phyloP scores from a whole-genome alignment of 2,888 invertebrate genomes.

The Byasa hedistus region DNA sequence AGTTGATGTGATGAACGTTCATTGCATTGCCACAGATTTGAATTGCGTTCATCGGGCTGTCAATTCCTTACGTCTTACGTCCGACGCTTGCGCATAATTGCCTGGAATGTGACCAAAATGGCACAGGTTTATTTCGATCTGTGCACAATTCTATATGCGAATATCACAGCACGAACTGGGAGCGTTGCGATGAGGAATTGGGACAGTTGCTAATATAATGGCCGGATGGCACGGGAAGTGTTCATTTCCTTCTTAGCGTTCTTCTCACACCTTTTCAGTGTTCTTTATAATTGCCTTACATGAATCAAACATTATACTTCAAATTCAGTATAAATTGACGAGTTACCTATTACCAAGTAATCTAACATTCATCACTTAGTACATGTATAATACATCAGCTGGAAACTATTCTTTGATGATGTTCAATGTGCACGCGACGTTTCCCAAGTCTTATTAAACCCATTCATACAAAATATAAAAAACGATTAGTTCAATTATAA shows the following conservation, averaged over 20 bases:
- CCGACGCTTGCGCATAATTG: conserved; percentile 48
- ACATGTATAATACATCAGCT: no score
- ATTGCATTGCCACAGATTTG: conserved; percentile 65
- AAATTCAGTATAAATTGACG: no score
- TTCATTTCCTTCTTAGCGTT: conserved; percentile 54
- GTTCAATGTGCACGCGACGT: no score
- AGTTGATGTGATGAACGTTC: conserved; percentile 57
- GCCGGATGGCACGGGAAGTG: conserved; percentile 60
- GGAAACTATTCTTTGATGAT: no score
- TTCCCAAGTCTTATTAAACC: no score
- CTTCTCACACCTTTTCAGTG: conserved; percentile 23
- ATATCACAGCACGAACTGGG: conserved; percentile 9
- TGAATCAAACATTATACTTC: no score
- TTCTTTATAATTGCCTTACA: no score
- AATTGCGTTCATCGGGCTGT: conserved; percentile 62
- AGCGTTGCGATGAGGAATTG: conserved; percentile 32
- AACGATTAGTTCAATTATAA: no score
- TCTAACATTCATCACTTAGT: no score
- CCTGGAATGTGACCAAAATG: conserved; percentile 53
- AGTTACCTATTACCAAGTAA: no score
- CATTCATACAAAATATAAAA: no score
- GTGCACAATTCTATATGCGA: conserved; percentile 19
- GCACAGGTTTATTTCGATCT: conserved; percentile 38
- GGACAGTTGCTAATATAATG: conserved; percentile 49
- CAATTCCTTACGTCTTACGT: conserved; percentile 58